Percentiles rank a stretch among this genome's conserved stretches.
Conservation (phyloP, 2,888 invertebrate genomes). For the Pristionchus exspectatus region DNA sequence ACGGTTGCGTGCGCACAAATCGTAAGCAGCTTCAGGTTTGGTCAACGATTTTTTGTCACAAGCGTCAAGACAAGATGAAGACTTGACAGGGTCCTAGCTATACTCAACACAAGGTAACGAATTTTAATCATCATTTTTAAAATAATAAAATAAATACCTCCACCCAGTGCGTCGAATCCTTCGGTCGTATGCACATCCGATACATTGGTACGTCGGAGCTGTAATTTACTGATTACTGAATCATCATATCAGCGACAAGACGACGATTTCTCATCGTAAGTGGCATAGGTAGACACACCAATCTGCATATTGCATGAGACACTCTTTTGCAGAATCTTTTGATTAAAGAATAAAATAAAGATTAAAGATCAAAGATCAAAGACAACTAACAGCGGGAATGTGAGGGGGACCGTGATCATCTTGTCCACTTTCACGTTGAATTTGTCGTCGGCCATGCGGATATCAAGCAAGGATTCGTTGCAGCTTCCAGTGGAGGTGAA, state of each 20-base stretch:
- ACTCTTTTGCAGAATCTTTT: background rate
- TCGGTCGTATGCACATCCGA: background rate
- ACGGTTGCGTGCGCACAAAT: background rate
- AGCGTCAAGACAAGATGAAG: no score
- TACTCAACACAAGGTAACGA: no score
- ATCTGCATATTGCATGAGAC: background rate
- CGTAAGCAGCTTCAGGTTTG: background rate
- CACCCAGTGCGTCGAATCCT: background rate
- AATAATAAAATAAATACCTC: background rate
- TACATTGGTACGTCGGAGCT: background rate
- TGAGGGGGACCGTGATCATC: background rate
- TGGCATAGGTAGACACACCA: background rate
- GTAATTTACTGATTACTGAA: background rate
- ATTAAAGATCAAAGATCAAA: constrained; percentile 25
- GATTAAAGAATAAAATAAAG: background rate
- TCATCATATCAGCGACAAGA: background rate
- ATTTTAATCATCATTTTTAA: background rate
- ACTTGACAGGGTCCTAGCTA: no score
- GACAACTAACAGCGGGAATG: constrained; percentile 8
- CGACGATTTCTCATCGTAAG: no score
- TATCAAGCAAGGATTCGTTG: background rate
- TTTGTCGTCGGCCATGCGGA: background rate
- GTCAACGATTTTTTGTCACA: background rate
- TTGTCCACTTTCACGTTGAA: background rate
- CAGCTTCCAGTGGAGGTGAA: background rate